Base-by-base conservation (phyloP, 2,113 vertebrate species). In the Pteronura brasiliensis region DNA sequence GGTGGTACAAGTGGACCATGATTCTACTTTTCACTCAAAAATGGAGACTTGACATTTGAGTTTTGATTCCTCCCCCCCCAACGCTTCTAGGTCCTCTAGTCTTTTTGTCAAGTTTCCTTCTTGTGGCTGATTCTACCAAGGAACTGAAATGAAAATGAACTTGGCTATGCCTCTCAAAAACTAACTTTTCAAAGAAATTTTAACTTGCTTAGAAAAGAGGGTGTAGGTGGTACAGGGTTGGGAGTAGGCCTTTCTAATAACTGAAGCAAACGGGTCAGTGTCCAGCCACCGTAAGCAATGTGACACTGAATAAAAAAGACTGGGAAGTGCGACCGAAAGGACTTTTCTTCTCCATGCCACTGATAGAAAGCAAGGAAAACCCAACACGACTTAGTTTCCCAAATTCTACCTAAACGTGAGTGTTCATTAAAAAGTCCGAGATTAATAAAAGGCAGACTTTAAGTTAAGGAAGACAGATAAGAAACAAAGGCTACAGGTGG, bases 401-500 rank as follows among this genome's bases (percentile, higher is more conserved):
- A 59, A 83, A 67, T 80, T 74, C 39, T 88, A 80, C 13, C 9
- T 11, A 88, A 88, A 69, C n/a, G 23, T 90, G 42, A 87, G 42
- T 97, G 44, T 96, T 97, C 67, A 71, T 83, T 52, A 87, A 93
- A 97, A 86, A 96, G 81, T n/a, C 95, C 29, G 34, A 76, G 72
- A 83, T 80, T 96, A 47, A 88, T 86, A 65, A 96, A 92, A 97
- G 94, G 95, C 90, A 90, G 96, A 80, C 83, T 80, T 67, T 34
- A 65, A 63, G 34, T 87, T 94, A 83, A 88, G 89, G 89, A 90
- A 96, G 71, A 92, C 52, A 13, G 65, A 85, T 17, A 69, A 90
- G 95, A 96, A 97, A 97, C 83, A 95, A 96, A 97, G 96, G 94
- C 90, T 87, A 90, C 80, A 96, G 49, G 96, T 95, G 92, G 74